These are phyloP conservation scores for Zeugodacus cucurbitae DNA, from an alignment of 1,140 invertebrate species.

Conservation along the genomic window DNA sequence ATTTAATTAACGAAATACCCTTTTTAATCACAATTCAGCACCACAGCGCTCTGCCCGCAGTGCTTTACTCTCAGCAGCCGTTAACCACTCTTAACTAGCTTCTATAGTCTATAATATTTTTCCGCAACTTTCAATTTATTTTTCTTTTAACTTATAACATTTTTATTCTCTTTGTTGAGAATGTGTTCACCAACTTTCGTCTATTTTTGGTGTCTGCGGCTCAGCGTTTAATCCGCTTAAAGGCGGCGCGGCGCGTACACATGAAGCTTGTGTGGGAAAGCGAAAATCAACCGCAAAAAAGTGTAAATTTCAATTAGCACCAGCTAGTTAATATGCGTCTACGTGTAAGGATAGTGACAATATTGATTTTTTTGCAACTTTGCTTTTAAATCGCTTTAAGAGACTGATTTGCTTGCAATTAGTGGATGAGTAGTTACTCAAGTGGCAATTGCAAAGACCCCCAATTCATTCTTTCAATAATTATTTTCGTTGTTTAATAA, in stretches of 20 bases:
- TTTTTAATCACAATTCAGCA: too few species aligned
- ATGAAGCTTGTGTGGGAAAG: not conserved
- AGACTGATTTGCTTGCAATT: too few species aligned
- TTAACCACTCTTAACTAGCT: not conserved
- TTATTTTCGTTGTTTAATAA: too few species aligned
- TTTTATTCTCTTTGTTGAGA: not conserved
- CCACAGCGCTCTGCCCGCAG: too few species aligned
- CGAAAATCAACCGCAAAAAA: not conserved
- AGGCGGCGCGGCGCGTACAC: not conserved
- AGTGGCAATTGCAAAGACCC: too few species aligned
- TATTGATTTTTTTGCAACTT: not conserved
- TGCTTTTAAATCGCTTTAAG: too few species aligned
- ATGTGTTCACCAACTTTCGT: not conserved
- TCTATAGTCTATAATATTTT: not conserved
- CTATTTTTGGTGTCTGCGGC: not conserved
- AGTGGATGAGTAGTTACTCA: too few species aligned
- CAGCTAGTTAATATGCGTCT: not conserved
- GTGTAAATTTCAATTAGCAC: constrained; percentile 14
- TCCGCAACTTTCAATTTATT: not conserved
- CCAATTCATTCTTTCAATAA: too few species aligned
- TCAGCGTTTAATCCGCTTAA: constrained; percentile 29
- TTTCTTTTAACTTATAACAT: not conserved
- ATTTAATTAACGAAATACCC: too few species aligned
- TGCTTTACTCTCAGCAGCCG: too few species aligned
- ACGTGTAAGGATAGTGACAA: not conserved